Conservation (phyloP, 2,888 invertebrate species). For the Thalpophila matura region DNA sequence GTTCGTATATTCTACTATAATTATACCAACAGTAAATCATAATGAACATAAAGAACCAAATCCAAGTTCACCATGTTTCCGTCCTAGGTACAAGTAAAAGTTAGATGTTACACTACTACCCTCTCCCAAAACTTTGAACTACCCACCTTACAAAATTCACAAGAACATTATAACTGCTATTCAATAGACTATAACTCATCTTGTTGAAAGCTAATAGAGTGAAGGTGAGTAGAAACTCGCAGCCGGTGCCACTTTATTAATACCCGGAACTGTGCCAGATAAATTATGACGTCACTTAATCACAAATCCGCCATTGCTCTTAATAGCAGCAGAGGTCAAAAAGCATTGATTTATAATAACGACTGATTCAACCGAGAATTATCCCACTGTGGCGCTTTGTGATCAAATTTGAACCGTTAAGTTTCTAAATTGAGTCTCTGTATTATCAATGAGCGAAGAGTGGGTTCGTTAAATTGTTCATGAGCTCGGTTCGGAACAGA, state of each 20-base stretch:
- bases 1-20: too few relatives aligned
- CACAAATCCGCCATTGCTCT: slow-evolving; percentile 80
- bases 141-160: slow-evolving; percentile 53
- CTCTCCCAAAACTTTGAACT: slow-evolving; percentile 31
- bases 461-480: slow-evolving; percentile 41
- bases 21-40: too few relatives aligned
- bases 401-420: slow-evolving; percentile 45
- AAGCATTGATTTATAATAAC: slow-evolving; percentile 74
- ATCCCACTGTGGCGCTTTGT: slow-evolving; percentile 57
- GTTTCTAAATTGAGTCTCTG: slow-evolving; percentile 47
- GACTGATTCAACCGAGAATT: slow-evolving; percentile 68
- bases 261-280: slow-evolving; percentile 75
- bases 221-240: slow-evolving; percentile 71
- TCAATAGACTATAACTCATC: slow-evolving; percentile 71
- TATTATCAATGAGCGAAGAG: slow-evolving; percentile 43
- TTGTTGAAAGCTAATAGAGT: slow-evolving; percentile 75
- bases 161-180: slow-evolving; percentile 61
- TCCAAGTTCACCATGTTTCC: background rate
- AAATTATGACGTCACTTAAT: slow-evolving; percentile 82
- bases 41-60: background rate
- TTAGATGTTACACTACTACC: slow-evolving; percentile 3
- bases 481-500: slow-evolving; percentile 1
- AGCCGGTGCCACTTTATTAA: slow-evolving; percentile 77
- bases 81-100: background rate
- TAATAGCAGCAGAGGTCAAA: slow-evolving; percentile 75